Conservation (phyloP, 2,888 invertebrate species). For the Dendrolimus houi region DNA sequence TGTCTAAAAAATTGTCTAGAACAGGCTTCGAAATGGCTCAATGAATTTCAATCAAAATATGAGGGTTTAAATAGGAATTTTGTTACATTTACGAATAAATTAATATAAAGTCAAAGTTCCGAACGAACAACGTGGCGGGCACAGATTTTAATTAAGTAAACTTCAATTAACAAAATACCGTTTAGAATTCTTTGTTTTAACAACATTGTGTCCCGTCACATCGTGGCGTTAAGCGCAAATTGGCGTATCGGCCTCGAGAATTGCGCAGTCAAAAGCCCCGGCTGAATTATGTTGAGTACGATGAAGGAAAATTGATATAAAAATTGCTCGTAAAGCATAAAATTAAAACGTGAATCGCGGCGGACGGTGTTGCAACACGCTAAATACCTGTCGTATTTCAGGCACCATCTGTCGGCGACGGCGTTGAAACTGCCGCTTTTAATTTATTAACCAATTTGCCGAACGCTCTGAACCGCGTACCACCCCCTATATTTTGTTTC, state of each 20-base stretch:
- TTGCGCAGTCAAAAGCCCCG: conserved; percentile 40
- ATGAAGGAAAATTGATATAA: conserved; percentile 65
- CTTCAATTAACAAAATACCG: too few species aligned
- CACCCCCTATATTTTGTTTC: conserved; percentile 60
- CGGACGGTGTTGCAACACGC: conserved; percentile 70
- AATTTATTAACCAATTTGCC: conserved; percentile 75
- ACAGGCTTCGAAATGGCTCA: too few species aligned
- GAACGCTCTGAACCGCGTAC: conserved; percentile 60
- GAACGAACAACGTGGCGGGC: too few species aligned
- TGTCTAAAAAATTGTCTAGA: too few species aligned
- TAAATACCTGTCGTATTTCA: conserved; percentile 76
- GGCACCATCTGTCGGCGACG: conserved; percentile 70
- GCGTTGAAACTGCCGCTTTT: conserved; percentile 69
- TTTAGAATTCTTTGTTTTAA: conserved; percentile 24
- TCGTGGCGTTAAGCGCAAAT: conserved; percentile 33
- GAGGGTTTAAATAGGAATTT: too few species aligned
- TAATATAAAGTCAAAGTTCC: too few species aligned
- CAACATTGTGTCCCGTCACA: conserved; percentile 7
- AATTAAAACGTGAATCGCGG: conserved; percentile 67
- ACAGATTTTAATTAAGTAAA: too few species aligned
- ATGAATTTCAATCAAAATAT: too few species aligned
- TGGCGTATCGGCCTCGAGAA: conserved; percentile 43
- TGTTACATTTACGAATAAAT: too few species aligned
- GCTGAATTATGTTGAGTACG: conserved; percentile 55
- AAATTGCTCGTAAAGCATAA: conserved; percentile 72